These are phyloP conservation scores for Bursaphelenchus mucronatus DNA, from an alignment of 1,140 invertebrate genomes.

Conservation along the genomic window DNA sequence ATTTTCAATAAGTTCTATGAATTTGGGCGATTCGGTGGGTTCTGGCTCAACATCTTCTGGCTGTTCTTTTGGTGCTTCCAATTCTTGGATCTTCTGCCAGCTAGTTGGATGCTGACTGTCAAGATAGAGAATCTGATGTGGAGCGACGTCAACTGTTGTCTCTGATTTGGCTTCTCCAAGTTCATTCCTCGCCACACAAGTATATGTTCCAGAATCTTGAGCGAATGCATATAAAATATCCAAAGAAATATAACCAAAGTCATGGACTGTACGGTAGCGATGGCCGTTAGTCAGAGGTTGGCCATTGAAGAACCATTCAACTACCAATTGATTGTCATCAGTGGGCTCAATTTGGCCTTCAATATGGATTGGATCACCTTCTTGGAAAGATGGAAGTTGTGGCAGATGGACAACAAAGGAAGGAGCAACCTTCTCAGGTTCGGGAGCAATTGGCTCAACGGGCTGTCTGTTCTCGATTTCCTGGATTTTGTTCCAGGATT, in stretches of 20 bases:
- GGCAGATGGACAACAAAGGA: constrained; percentile 68
- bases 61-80: constrained; percentile 47
- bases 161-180: constrained; percentile 69
- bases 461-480: constrained; percentile 77
- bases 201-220: constrained; percentile 78
- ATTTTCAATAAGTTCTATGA: constrained; percentile 43
- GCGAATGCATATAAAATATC: constrained; percentile 80
- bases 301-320: constrained; percentile 90
- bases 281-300: constrained; percentile 78
- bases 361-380: constrained; percentile 85
- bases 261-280: constrained; percentile 81
- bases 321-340: constrained; percentile 82
- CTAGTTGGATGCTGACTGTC: constrained; percentile 88
- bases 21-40: constrained; percentile 42
- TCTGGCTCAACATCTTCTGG: constrained; percentile 61
- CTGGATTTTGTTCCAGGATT: constrained; percentile 72
- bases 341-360: constrained; percentile 91
- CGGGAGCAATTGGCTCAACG: constrained; percentile 63
- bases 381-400: constrained; percentile 59
- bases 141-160: constrained; percentile 40
- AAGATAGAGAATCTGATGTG: constrained; percentile 68
- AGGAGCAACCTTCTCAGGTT: constrained; percentile 66
- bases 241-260: constrained; percentile 76
- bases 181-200: constrained; percentile 67
- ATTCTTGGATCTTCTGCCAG: constrained; percentile 76